Evolutionary conservation across 2,113 vertebrate species (phyloP).

Genomic region (Eurystomus gularis): DNA sequence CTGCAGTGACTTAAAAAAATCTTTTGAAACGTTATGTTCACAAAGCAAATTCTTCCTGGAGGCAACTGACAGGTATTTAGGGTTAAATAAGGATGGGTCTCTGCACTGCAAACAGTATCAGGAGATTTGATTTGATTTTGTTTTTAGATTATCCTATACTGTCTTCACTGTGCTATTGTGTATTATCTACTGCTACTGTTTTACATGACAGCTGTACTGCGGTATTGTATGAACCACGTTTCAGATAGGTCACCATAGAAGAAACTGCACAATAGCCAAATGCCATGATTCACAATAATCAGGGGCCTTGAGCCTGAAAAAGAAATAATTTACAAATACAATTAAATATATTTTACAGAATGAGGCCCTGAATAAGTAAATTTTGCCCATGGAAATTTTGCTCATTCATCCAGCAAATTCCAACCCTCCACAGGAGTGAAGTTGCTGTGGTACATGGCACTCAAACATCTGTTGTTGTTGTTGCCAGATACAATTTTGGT

Average conservation of each 20-base stretch:
- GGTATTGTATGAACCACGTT: not conserved
- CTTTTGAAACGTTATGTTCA: slow-evolving; percentile 52
- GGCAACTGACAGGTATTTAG: slow-evolving; percentile 22
- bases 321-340: not conserved
- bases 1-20: not conserved
- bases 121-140: not conserved
- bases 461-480: too few species aligned
- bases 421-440: too few species aligned
- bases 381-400: not conserved
- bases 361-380: too few species aligned
- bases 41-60: slow-evolving; percentile 58
- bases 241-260: not conserved
- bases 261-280: not conserved
- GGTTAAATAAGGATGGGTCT: slow-evolving; percentile 53
- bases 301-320: not conserved
- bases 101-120: not conserved
- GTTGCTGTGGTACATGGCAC: not conserved
- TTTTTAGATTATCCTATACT: not conserved
- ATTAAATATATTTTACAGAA: too few species aligned
- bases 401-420: not conserved
- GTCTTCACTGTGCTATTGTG: not conserved
- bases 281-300: not conserved
- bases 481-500: not conserved
- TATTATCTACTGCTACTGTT: not conserved
- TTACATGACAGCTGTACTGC: not conserved